Conservation (phyloP, 2,113 vertebrate species). For the Apistogramma diplotaenia region DNA sequence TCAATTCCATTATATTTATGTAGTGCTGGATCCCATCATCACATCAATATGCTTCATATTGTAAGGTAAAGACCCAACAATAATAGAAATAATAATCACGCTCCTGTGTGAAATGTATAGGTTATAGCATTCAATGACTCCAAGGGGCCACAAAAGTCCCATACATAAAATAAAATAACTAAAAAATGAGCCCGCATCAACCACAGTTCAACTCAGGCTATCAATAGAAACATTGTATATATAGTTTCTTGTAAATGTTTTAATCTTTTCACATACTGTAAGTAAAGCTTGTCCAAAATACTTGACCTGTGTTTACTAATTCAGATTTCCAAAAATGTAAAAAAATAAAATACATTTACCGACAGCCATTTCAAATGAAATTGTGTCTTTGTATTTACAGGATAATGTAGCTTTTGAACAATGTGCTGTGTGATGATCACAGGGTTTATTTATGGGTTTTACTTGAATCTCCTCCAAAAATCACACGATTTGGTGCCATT, state of each 20-base stretch:
- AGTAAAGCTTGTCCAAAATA: neutral
- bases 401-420: neutral
- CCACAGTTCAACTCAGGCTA: neutral
- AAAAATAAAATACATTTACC: too few species aligned
- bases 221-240: neutral
- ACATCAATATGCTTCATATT: too few species aligned
- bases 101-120: neutral
- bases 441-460: conserved; percentile 37
- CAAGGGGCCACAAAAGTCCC: neutral
- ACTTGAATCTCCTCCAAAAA: conserved; percentile 26
- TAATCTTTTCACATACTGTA: neutral
- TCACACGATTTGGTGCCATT: conserved; percentile 4
- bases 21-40: too few species aligned
- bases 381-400: neutral
- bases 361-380: neutral
- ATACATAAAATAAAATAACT: neutral
- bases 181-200: neutral
- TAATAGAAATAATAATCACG: too few species aligned
- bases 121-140: neutral
- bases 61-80: too few species aligned
- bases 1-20: too few species aligned
- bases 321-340: too few species aligned
- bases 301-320: too few species aligned
- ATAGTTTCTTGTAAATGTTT: neutral
- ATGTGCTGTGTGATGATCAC: conserved; percentile 1